phyloP scores from a whole-genome alignment of 2,797 vertebrate species.

The Mormyrops attenuatus region DNA sequence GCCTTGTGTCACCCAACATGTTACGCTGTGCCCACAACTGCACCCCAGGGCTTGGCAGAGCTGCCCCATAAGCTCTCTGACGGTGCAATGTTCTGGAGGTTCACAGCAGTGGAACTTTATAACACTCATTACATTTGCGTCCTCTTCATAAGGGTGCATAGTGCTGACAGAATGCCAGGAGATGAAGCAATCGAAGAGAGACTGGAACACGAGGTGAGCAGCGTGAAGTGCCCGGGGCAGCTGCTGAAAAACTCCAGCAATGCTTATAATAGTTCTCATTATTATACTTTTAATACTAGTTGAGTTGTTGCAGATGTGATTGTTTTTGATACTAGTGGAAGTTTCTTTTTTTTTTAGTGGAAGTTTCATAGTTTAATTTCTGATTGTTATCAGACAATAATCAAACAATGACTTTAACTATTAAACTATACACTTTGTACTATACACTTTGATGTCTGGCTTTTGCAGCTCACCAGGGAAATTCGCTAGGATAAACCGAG shows the following conservation, averaged over 20 bases:
- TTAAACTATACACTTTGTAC: background rate
- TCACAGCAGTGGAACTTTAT: background rate
- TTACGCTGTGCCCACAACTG: background rate
- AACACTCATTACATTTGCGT: background rate
- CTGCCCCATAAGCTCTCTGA: background rate
- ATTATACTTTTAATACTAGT: background rate
- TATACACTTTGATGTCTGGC: background rate
- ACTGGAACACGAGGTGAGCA: constrained; percentile 90
- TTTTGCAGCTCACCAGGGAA: background rate
- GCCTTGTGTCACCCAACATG: too few species aligned
- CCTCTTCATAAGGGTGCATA: background rate
- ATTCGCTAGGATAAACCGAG: background rate
- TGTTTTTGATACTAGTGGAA: background rate
- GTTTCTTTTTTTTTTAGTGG: background rate
- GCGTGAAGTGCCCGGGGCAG: background rate
- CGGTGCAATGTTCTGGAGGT: background rate
- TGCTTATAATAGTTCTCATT: too few species aligned
- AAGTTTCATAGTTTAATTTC: background rate
- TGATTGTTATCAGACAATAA: background rate
- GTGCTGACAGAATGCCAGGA: constrained; percentile 89
- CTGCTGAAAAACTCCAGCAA: background rate
- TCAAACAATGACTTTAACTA: background rate
- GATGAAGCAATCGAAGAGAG: constrained; percentile 95
- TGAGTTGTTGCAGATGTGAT: background rate
- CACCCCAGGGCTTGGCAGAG: background rate